Evolutionary conservation across 1,140 invertebrate species (phyloP), one percentile per base, ranked within the genome.

Genomic region (Caligus rogercresseyi): DNA sequence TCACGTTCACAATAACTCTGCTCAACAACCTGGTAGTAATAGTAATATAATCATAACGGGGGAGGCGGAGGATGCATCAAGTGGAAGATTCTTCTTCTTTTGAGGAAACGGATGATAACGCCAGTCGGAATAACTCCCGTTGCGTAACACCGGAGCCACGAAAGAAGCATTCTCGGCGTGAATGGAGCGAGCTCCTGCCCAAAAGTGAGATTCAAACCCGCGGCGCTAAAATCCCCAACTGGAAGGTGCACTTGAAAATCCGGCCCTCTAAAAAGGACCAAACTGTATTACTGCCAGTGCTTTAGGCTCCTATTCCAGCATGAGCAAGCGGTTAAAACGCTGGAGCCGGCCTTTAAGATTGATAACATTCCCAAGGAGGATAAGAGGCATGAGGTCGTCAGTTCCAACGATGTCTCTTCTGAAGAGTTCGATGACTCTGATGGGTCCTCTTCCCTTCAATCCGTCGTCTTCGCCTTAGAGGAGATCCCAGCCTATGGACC

Each of bases 161-260:
- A 7, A 54, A 54, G 21, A 60, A 60, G 16, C 24, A 25, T 25
- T 15, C 16, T 3, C 18, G 26, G 16, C 25, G 43, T 18, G 57
- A 60, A 43, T 60, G 57, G 57, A 25, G 26, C 4, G 26, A 21
- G 57, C 18, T 60, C 3, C 16, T 60, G 1, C 57, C 57, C 18
- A 60, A 60, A 18, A 60, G 57, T 43, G 57, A 60, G 15, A 60
- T 60, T 43, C 57, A 25, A 25, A 60, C 57, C 21, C 57, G 57
- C 2, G 57, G 57, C 2, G 57, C 57, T 1, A 60, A 60, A 25
- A 14, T 60, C 1, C 57, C 57, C 18, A 60, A 60, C n/a, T 60
- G 18, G 7, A 60, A 43, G 11, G 25, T 60, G 16, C 57, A 60
- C 57, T 18, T 60, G 24, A 60, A 60, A 31, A 60, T 60, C 3